These are phyloP conservation scores for Chauna torquata DNA, from an alignment of 2,113 vertebrate genomes.

Conservation along the genomic window DNA sequence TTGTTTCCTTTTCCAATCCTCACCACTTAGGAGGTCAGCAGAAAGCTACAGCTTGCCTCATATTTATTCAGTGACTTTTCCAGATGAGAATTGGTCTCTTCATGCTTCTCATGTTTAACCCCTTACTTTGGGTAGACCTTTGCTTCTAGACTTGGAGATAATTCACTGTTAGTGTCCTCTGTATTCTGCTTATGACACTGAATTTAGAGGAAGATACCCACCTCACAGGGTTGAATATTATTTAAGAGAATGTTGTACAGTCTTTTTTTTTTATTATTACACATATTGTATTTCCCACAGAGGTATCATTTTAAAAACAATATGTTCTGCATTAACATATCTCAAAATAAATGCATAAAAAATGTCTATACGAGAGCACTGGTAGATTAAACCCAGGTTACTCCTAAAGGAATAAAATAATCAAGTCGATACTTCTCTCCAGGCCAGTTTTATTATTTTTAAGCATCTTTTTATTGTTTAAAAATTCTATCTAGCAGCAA, in stretches of 20 bases:
- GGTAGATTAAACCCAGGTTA: background rate
- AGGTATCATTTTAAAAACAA: background rate
- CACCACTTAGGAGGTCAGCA: slow-evolving; percentile 32
- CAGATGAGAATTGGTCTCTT: slow-evolving; percentile 11
- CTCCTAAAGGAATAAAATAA: slow-evolving; percentile 5
- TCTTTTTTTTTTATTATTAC: background rate
- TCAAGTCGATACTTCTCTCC: slow-evolving; percentile 9
- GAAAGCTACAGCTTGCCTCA: slow-evolving; percentile 34
- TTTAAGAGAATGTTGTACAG: background rate
- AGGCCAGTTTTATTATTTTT: background rate
- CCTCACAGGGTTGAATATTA: background rate
- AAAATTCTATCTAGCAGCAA: background rate
- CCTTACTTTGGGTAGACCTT: background rate
- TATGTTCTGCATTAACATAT: background rate
- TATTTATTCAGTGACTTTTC: slow-evolving; percentile 42
- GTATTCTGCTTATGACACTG: background rate
- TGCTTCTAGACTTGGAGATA: background rate
- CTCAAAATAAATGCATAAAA: slow-evolving; percentile 29
- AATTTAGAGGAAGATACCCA: background rate
- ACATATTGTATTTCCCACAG: background rate
- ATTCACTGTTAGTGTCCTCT: background rate
- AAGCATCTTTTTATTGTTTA: background rate
- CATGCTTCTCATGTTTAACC: slow-evolving; percentile 18
- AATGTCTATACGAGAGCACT: background rate
- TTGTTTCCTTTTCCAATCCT: slow-evolving; percentile 25